These are phyloP conservation scores for Irena cyanogastra DNA, from an alignment of 2,113 vertebrate species.

Conservation along the genomic window DNA sequence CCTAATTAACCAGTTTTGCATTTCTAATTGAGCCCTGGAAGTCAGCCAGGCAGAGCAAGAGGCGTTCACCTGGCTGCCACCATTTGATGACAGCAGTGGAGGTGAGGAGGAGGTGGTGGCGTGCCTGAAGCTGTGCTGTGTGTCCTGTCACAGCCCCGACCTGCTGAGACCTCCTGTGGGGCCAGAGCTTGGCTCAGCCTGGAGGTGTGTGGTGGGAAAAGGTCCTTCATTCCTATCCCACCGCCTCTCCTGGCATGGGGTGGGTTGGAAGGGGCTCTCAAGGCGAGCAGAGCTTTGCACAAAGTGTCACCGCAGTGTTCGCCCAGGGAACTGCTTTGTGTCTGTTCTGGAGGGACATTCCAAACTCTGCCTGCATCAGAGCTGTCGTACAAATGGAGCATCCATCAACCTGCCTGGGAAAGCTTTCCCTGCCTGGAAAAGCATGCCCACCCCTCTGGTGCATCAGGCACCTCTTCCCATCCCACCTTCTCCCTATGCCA, in stretches of 20 bases:
- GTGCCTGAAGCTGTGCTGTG: not conserved
- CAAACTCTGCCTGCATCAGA: not conserved
- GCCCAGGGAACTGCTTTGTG: not conserved
- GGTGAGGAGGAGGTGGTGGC: not conserved
- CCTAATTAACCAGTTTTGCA: conserved; percentile 20
- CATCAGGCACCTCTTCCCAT: not conserved
- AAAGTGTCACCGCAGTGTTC: not conserved
- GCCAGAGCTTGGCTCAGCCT: accelerated
- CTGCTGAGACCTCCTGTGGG: not conserved
- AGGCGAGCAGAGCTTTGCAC: not conserved
- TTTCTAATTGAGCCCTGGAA: not conserved
- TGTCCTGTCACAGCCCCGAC: not conserved
- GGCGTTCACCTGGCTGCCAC: not conserved
- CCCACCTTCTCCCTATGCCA: not conserved
- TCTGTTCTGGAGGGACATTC: not conserved
- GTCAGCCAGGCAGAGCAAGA: not conserved
- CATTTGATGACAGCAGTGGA: not conserved
- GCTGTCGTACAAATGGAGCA: not conserved
- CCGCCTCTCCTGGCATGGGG: not conserved
- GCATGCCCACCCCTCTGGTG: not conserved
- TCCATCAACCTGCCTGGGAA: not conserved
- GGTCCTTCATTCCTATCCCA: not conserved
- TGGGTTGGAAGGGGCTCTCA: not conserved
- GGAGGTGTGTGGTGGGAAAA: not conserved
- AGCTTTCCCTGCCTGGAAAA: not conserved